Base-by-base conservation (phyloP, 2,888 invertebrate species). In the Hypercompe scribonia region DNA sequence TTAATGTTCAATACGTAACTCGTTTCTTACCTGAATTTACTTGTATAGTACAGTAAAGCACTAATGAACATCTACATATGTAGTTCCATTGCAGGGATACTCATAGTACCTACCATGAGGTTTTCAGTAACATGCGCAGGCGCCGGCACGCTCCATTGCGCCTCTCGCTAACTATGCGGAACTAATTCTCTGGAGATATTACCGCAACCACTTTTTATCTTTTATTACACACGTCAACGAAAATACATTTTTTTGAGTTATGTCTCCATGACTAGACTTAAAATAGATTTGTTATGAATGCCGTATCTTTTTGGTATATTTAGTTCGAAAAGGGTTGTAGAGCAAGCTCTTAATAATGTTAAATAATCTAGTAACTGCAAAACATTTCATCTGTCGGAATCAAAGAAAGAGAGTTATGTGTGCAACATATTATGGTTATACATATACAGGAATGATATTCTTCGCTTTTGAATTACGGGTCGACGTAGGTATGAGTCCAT, bases 91-190 rank as follows among this genome's bases (percentile, higher is more conserved):
- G 15, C 15, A 18, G 31, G 18, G 61, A 18, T 24, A 0, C 50
- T 50, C 18, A 46, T 21, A 63, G 61, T 66, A 66, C 46, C 31
- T 65, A 65, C 39, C 34, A 34, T 70, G 64, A 31, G 65, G 72
- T 67, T 69, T 78, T 80, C 85, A 84, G 84, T 64, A 72, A 54
- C 31, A 36, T 74, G 86, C 87, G 87, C 90, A 87, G 91, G 92
- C 92, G 93, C 91, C 88, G 83, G 83, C 79, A 86, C 87, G 91
- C 87, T 84, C 88, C 86, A 91, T 92, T 91, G 88, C 88, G 76
- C 81, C 85, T 84, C 84, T 79, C 82, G 84, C 88, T 93, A 95
- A 95, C 94, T 90, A 92, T 85, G 89, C 92, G 94, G 93, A 95
- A 95, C 95, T 94, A 94, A 94, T 95, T 92, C 87, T 83, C 84